A percentile compares a stretch with the other conserved stretches of the same genome.
Conservation (phyloP, 1,140 invertebrate species). For the Hylyphantes graminicola region DNA sequence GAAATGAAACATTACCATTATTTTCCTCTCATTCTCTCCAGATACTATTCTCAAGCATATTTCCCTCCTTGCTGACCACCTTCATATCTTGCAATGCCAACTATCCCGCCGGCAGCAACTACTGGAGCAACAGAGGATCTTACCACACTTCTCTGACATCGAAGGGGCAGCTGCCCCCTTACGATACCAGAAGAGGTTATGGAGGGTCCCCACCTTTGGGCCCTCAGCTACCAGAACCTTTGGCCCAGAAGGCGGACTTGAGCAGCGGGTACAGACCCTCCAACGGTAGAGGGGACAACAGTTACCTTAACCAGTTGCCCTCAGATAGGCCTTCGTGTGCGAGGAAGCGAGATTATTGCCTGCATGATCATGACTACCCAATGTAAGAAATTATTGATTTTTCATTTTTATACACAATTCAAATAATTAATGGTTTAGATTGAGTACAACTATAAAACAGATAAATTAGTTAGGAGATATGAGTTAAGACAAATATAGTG, state of each 20-base stretch:
- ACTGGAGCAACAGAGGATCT: slow-evolving; percentile 16
- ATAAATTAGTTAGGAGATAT: too few relatives aligned
- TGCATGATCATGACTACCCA: slow-evolving; percentile 55
- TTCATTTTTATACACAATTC: background rate
- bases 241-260: slow-evolving; percentile 1
- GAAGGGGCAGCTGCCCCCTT: background rate
- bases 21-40: background rate
- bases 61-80: background rate
- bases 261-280: background rate
- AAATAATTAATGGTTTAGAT: too few relatives aligned
- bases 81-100: background rate
- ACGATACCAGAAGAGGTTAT: slow-evolving; percentile 5
- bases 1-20: too few relatives aligned
- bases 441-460: too few relatives aligned
- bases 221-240: slow-evolving; percentile 33
- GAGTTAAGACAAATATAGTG: too few relatives aligned
- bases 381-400: slow-evolving; percentile 14
- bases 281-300: slow-evolving; percentile 11
- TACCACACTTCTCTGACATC: background rate
- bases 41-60: background rate
- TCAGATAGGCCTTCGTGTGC: slow-evolving; percentile 42
- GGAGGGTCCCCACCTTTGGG: slow-evolving; percentile 42
- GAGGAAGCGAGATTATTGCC: slow-evolving; percentile 50
- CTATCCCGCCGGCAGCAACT: slow-evolving; percentile 9
- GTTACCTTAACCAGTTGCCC: slow-evolving; percentile 21